A percentile compares a stretch with the other conserved stretches of the same genome.
These are phyloP conservation scores for Folsomia candida DNA, from an alignment of 2,888 invertebrate species.

Conservation along the genomic window DNA sequence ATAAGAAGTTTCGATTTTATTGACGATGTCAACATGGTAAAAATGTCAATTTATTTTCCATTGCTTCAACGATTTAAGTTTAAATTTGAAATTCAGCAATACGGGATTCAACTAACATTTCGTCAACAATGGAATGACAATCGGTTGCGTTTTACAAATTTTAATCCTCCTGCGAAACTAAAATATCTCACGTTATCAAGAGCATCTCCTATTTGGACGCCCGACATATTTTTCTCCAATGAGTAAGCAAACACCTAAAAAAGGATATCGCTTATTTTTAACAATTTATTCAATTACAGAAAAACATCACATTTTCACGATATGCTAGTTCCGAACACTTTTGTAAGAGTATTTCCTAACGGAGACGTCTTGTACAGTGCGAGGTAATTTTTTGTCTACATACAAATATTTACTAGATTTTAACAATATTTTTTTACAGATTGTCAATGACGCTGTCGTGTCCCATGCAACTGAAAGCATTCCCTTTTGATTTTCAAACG, in stretches of 20 bases:
- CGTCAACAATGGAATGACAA: neutral
- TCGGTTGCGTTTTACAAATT: neutral
- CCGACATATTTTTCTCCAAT: neutral
- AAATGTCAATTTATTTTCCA: no score
- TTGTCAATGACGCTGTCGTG: neutral
- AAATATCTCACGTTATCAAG: neutral
- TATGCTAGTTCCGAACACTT: neutral
- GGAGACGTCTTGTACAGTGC: neutral
- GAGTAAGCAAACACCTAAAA: no score
- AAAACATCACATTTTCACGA: neutral
- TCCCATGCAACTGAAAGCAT: neutral
- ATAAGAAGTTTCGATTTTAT: neutral
- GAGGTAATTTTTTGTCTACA: neutral
- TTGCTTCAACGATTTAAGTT: no score
- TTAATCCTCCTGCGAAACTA: neutral
- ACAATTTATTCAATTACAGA: no score
- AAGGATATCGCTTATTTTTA: no score
- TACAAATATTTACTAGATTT: neutral
- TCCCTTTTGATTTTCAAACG: neutral
- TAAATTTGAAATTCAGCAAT: neutral
- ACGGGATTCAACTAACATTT: neutral
- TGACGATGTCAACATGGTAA: neutral
- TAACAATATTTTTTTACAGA: neutral
- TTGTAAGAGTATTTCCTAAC: neutral
- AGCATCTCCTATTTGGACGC: neutral